These are phyloP conservation scores for Acanthisitta chloris DNA, from an alignment of 2,113 vertebrate species.

Conservation along the genomic window DNA sequence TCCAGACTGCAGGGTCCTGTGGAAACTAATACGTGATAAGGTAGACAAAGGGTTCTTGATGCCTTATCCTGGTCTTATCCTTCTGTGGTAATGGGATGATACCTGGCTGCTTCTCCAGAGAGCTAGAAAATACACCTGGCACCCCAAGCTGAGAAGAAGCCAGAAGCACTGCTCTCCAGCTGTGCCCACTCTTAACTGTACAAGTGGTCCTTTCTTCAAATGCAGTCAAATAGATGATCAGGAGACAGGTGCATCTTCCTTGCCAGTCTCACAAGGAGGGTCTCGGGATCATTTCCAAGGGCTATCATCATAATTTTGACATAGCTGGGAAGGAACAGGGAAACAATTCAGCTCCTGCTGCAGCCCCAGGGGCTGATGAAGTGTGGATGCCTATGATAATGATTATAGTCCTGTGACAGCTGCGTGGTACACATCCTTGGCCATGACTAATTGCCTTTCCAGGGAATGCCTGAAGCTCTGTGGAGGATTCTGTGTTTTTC, in stretches of 20 bases:
- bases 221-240: background rate
- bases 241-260: background rate
- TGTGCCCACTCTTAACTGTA: background rate
- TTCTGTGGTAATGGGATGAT: background rate
- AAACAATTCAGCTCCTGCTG: background rate
- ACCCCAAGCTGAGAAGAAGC: background rate
- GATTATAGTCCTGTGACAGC: conserved; percentile 28
- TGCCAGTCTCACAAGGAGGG: background rate
- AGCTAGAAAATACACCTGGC: background rate
- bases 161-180: background rate
- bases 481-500: background rate
- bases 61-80: background rate
- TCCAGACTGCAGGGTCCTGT: background rate
- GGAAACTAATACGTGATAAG: background rate
- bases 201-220: background rate
- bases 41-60: background rate
- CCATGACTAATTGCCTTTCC: conserved; percentile 34
- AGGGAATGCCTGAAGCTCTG: conserved; percentile 19
- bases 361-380: background rate
- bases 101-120: background rate
- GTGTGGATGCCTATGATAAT: background rate
- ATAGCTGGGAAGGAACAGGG: background rate
- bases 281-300: background rate
- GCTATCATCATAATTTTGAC: background rate
- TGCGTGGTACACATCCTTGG: conserved; percentile 4